These are phyloP conservation scores for Selenia dentaria DNA, from an alignment of 2,888 invertebrate genomes.

Conservation along the genomic window DNA sequence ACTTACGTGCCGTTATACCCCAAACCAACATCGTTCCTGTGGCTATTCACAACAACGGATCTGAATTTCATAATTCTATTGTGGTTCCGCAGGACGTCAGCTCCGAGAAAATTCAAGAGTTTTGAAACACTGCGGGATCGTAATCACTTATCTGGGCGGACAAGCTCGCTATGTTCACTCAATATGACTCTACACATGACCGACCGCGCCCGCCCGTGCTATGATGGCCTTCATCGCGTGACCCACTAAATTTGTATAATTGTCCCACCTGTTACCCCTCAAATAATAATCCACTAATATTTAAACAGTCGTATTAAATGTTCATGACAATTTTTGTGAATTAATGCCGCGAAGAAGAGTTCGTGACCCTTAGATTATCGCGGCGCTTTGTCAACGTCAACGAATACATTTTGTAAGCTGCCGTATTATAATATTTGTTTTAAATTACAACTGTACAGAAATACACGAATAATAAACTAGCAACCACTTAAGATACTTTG, in stretches of 20 bases:
- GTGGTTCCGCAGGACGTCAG: no score
- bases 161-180: no score
- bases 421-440: neutral
- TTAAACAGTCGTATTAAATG: constrained; percentile 23
- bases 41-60: no score
- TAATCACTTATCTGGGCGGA: no score
- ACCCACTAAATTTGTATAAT: constrained; percentile 49
- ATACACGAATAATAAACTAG: no score
- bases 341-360: constrained; percentile 15
- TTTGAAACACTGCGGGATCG: no score
- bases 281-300: constrained; percentile 36
- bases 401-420: neutral
- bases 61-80: no score
- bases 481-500: neutral
- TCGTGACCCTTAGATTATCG: constrained; percentile 17
- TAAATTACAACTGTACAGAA: neutral
- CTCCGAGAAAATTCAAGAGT: no score
- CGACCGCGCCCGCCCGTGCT: constrained; percentile 23
- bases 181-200: neutral
- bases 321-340: constrained; percentile 22
- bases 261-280: constrained; percentile 54
- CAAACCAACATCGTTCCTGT: no score
- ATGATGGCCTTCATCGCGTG: constrained; percentile 40
- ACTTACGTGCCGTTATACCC: no score
- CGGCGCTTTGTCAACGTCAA: constrained; percentile 18